Conservation (phyloP, 2,888 invertebrate genomes). For the Torymus aiolomorphi region DNA sequence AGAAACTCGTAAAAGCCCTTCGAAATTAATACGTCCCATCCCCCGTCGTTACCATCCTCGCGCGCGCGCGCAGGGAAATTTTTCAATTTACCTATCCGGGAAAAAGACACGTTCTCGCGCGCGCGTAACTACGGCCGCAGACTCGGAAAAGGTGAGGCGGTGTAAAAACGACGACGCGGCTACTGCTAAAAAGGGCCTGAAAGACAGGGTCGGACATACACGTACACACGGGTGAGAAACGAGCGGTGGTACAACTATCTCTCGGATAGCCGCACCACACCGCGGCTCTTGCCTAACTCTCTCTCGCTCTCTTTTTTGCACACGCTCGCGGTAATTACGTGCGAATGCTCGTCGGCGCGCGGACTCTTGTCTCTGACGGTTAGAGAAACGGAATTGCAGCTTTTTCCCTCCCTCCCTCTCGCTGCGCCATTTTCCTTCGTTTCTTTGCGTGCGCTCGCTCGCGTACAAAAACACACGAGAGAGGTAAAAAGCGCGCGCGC, state of each 20-base stretch:
- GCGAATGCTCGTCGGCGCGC: slow-evolving; percentile 52
- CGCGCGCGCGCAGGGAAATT: background rate
- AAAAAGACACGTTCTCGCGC: background rate
- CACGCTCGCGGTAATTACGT: slow-evolving; percentile 51
- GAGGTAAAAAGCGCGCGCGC: background rate
- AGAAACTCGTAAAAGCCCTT: slow-evolving; percentile 12
- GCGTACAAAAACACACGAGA: slow-evolving; percentile 5
- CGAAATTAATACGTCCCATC: slow-evolving; percentile 12
- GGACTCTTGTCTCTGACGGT: slow-evolving; percentile 56
- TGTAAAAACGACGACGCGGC: background rate
- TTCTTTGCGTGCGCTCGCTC: slow-evolving; percentile 8
- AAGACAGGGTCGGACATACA: background rate
- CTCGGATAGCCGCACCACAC: background rate
- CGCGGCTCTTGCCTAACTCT: background rate
- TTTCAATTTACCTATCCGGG: slow-evolving; percentile 4
- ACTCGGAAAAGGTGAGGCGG: background rate
- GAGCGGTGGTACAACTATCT: background rate
- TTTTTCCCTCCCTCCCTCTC: slow-evolving; percentile 36
- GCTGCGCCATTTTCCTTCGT: slow-evolving; percentile 28
- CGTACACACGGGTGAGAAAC: background rate
- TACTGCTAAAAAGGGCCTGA: slow-evolving; percentile 17
- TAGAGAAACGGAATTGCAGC: slow-evolving; percentile 50
- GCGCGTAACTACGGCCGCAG: background rate
- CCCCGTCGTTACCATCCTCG: background rate
- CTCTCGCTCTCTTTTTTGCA: slow-evolving; percentile 31